Evolutionary conservation across 2,888 invertebrate species (phyloP).

Genomic region (Trypoxylon attenuatum): DNA sequence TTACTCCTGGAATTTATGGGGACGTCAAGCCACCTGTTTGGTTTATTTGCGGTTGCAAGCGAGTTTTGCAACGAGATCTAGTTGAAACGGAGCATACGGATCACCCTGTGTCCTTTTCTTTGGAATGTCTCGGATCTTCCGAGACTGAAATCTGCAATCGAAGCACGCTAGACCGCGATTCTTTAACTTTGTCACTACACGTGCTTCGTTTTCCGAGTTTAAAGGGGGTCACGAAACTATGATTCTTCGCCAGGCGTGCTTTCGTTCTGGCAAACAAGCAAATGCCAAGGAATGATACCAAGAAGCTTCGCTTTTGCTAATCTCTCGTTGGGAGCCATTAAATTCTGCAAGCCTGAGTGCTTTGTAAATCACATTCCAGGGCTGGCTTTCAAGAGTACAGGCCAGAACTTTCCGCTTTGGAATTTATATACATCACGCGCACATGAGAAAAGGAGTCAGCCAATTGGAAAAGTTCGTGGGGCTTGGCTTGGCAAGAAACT

Average conservation of each 20-base stretch:
- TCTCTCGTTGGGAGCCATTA: background rate
- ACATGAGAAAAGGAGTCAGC: background rate
- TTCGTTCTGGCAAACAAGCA: background rate
- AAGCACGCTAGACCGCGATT: slow-evolving; percentile 24
- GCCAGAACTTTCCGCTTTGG: background rate
- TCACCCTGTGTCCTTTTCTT: too few relatives aligned
- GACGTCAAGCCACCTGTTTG: too few relatives aligned
- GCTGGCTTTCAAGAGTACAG: background rate
- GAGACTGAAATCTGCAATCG: slow-evolving; percentile 23
- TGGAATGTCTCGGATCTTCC: slow-evolving; percentile 12
- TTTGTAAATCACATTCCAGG: background rate
- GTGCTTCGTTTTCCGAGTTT: slow-evolving; percentile 10
- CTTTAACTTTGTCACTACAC: background rate
- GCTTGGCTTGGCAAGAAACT: too few relatives aligned
- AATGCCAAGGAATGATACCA: background rate
- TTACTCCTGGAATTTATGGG: too few relatives aligned
- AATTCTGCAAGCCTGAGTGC: background rate
- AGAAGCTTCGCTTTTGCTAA: background rate
- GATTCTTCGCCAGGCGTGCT: background rate
- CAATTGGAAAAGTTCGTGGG: background rate
- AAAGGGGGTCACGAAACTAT: too few relatives aligned
- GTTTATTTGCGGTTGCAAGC: too few relatives aligned
- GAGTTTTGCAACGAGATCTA: too few relatives aligned
- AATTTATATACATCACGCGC: background rate
- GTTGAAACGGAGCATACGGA: too few relatives aligned